Evolutionary conservation across 2,113 vertebrate species (phyloP), one percentile per base, ranked within the genome.

Genomic region (Neolamprologus hecqui): DNA sequence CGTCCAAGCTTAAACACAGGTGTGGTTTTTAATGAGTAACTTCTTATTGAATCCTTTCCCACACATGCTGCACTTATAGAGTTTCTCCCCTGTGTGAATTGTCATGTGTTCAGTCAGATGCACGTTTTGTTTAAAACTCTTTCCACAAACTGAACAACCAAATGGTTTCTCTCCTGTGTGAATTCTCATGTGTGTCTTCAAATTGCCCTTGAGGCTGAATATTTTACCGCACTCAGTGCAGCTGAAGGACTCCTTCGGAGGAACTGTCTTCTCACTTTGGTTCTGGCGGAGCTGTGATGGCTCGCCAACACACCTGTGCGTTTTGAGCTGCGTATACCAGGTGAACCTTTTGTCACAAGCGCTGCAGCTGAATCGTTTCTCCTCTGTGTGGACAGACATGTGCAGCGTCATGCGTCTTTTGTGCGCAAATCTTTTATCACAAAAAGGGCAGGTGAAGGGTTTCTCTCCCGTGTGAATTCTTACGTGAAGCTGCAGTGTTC

Each of bases 141-240:
- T 88, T 2, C 79, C 55, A 7, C 87, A 88, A 2, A 60, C 15
- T 3, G 57, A 35, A 75, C 86, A 87, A 9, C 86, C 19, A 9
- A 87, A 87, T 1, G 88, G 88, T 60, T 89, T 89, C 31, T 89
- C 88, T 28, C 88, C 88, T 1, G 88, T 90, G 83, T 90, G 87
- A 8, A 85, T 89, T 17, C 87, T 89, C 87, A 89, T 89, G 79
- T 89, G 87, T 1, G 87, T 88, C 77, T 88, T 88, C 17, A 89
- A 84, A 9, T 89, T 89, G 1, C 84, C 88, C 37, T 89, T 86
- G 1, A 86, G 68, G 49, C 57, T 89, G 4, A 86, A 89, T 3
- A 35, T 83, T 31, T 86, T 86, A 2, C 49, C 40, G 1, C 84
- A 89, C 28, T 86, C 85, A 2, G 21, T 51, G 47, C 89, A 90